phyloP scores from a whole-genome alignment of 2,888 invertebrate genomes.

The Morpho deidamia region DNA sequence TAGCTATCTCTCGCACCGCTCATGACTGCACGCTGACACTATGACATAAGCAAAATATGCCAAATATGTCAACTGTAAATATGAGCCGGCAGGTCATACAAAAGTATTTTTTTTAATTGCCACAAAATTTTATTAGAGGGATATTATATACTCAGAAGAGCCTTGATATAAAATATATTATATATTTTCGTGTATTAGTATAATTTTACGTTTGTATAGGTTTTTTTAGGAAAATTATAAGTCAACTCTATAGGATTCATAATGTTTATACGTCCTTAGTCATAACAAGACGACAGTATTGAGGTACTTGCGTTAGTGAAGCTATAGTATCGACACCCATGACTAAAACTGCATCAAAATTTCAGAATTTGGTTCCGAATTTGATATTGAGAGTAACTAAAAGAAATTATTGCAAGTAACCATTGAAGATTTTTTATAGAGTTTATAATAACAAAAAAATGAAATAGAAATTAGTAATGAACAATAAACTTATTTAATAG shows the following conservation, averaged over 20 bases:
- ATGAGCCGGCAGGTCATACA: constrained; percentile 15
- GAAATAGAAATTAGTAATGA: too few relatives aligned
- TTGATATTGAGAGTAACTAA: too few relatives aligned
- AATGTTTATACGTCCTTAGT: not conserved
- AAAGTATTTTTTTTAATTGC: not conserved
- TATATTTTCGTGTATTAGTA: constrained; percentile 4
- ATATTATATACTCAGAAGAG: constrained; percentile 2
- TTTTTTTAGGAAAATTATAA: not conserved
- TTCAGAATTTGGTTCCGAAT: not conserved
- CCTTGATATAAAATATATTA: not conserved
- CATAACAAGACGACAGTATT: not conserved
- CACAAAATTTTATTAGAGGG: not conserved
- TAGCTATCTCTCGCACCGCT: constrained; percentile 29
- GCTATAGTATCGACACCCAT: not conserved
- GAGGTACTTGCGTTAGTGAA: not conserved
- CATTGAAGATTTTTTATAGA: too few relatives aligned
- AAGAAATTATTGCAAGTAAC: too few relatives aligned
- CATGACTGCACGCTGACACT: constrained; percentile 24
- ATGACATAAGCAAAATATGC: constrained; percentile 18
- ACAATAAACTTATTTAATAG: too few relatives aligned
- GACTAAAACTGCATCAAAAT: too few relatives aligned
- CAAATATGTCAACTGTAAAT: constrained; percentile 22
- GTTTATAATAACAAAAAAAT: too few relatives aligned
- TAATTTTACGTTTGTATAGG: constrained; percentile 6
- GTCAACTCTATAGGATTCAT: constrained; percentile 2